Evolutionary conservation across 1,140 invertebrate genomes (phyloP), one percentile per base, ranked within the genome.

Genomic region (Campoletis sonorensis): DNA sequence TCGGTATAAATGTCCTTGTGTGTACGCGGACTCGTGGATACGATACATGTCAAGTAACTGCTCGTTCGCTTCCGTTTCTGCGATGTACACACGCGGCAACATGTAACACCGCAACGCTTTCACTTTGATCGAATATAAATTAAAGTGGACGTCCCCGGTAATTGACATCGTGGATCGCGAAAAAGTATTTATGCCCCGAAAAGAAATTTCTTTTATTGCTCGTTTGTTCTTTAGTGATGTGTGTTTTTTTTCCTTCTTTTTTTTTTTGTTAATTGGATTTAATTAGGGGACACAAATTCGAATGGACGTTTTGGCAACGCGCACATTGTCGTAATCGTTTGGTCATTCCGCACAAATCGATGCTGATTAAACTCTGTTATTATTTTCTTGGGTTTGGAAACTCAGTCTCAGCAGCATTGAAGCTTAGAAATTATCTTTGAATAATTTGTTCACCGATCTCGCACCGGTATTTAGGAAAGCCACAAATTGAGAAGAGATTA

Each of bases 91-190:
- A 23, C 30, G 23, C 61, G 21, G 61, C 61, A 67, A 67, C 61
- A 10, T 27, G 23, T 26, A 15, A 10, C n/a, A n/a, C 13, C 61
- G 61, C 23, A 4, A 27, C 61, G 61, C 61, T 67, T 67, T 67
- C 61, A 67, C 61, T 27, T 67, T 23, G 23, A 67, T 67, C 61
- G 61, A 67, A 67, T 26, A 67, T 67, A 67, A 67, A 67, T 67
- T 67, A 67, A 67, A 67, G 21, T 67, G n/a, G 61, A 67, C 23
- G 23, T 67, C 61, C 23, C 23, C 23, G 61, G 23, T 67, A 67
- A 67, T 26, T 67, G 61, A 67, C 23, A 67, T 27, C 23, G 23
- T 13, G n/a, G 21, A 27, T 67, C 61, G 61, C 40, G 40, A 27
- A 10, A 11, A 4, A 67, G 21, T 67, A 23, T 67, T 67, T 27